Percentiles rank a stretch among this genome's conserved stretches.
Evolutionary conservation across 1,140 invertebrate genomes (phyloP).

Genomic region (Heliconius melpomene): DNA sequence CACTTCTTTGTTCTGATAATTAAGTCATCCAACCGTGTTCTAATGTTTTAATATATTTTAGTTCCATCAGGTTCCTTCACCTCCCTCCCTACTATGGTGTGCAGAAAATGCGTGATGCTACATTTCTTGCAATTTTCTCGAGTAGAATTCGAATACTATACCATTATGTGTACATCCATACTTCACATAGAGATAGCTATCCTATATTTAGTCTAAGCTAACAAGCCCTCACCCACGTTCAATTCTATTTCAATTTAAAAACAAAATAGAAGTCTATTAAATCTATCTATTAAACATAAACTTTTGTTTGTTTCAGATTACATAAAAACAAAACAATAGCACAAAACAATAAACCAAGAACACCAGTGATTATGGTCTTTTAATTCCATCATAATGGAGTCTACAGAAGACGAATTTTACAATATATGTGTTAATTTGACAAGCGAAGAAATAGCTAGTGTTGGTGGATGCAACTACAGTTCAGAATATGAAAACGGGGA

Average conservation of each 20-base stretch:
- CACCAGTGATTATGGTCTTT: constrained; percentile 21
- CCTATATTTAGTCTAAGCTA: no score
- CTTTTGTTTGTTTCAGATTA: constrained; percentile 57
- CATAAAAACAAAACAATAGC: background rate
- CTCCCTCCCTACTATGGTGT: no score
- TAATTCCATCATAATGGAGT: constrained; percentile 56
- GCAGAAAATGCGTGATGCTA: no score
- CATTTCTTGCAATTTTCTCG: no score
- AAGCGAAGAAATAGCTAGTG: constrained; percentile 57
- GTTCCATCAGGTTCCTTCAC: no score
- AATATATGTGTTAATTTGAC: constrained; percentile 74
- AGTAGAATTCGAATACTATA: no score
- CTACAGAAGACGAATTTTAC: constrained; percentile 72
- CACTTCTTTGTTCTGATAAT: constrained; percentile 14
- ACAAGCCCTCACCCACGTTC: no score
- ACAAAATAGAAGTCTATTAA: no score
- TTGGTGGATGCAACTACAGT: constrained; percentile 67
- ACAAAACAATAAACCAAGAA: background rate
- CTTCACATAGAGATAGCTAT: no score
- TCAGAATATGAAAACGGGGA: constrained; percentile 74
- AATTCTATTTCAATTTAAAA: no score
- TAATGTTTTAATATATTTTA: constrained; percentile 3
- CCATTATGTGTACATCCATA: no score
- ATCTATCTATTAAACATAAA: no score
- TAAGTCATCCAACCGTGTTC: background rate